Evolutionary conservation across 1,140 invertebrate species (phyloP).

Genomic region (Bombus waltoni): DNA sequence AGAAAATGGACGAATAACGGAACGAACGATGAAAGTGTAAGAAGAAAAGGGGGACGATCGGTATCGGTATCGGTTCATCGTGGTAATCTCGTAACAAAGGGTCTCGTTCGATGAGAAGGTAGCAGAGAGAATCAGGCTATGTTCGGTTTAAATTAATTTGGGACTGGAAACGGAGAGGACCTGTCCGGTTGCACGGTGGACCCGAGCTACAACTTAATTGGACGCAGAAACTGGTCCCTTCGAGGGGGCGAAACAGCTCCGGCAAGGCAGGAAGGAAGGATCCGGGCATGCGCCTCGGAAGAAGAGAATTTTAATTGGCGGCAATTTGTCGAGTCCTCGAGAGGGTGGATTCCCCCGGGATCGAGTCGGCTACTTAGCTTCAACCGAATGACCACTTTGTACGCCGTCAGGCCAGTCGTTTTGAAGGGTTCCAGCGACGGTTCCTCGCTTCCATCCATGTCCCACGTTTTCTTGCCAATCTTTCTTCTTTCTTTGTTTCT

Average conservation of each 20-base stretch:
- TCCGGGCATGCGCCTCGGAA: slow-evolving; percentile 42
- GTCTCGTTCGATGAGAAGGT: slow-evolving; percentile 12
- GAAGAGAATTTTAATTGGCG: slow-evolving; percentile 81
- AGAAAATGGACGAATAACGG: background rate
- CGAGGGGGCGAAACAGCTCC: slow-evolving; percentile 2
- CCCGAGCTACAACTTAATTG: slow-evolving; percentile 80
- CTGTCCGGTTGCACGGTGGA: slow-evolving; percentile 34
- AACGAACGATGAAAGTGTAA: background rate
- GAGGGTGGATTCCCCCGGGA: slow-evolving; percentile 42
- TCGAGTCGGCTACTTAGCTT: slow-evolving; percentile 55
- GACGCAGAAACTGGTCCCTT: slow-evolving; percentile 76
- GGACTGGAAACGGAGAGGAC: slow-evolving; percentile 38
- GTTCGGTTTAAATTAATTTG: slow-evolving; percentile 53
- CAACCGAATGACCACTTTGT: slow-evolving; percentile 52
- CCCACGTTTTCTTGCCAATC: background rate
- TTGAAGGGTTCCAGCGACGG: background rate
- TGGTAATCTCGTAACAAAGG: slow-evolving; percentile 30
- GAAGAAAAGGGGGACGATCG: background rate
- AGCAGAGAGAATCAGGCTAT: slow-evolving; percentile 2
- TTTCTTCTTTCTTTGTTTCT: background rate
- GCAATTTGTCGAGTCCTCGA: slow-evolving; percentile 76
- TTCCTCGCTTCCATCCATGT: slow-evolving; percentile 33
- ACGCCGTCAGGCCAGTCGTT: slow-evolving; percentile 36
- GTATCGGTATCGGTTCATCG: slow-evolving; percentile 30
- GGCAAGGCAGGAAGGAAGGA: slow-evolving; percentile 31